Percentiles rank a stretch among this genome's conserved stretches.
Conservation (phyloP, 2,888 invertebrate genomes). For the Eupithecia centaureata region DNA sequence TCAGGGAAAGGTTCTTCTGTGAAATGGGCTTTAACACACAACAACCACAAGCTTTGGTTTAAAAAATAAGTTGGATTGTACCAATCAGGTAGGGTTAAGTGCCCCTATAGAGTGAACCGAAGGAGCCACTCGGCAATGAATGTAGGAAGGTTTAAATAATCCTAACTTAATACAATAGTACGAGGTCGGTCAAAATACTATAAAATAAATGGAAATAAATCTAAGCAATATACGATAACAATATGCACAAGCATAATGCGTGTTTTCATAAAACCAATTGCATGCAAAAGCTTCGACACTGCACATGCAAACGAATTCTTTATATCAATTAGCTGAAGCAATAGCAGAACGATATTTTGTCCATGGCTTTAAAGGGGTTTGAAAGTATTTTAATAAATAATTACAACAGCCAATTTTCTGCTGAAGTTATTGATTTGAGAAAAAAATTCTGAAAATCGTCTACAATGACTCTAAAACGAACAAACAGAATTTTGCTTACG, state of each 20-base stretch:
- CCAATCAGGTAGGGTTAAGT: too few relatives aligned
- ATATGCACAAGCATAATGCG: neutral
- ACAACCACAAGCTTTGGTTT: too few relatives aligned
- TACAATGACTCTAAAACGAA: neutral
- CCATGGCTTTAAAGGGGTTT: neutral
- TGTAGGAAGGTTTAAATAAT: neutral
- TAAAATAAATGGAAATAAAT: too few relatives aligned
- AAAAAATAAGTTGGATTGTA: too few relatives aligned
- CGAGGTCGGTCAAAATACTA: too few relatives aligned
- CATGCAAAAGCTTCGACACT: slow-evolving; percentile 20
- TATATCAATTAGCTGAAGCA: slow-evolving; percentile 25
- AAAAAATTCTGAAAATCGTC: neutral
- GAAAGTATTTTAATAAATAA: slow-evolving; percentile 8
- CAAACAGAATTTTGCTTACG: neutral
- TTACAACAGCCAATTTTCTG: neutral
- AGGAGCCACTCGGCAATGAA: too few relatives aligned
- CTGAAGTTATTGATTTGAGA: neutral
- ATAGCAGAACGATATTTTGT: slow-evolving; percentile 15
- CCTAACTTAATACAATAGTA: too few relatives aligned
- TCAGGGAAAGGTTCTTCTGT: too few relatives aligned
- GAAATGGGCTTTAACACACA: too few relatives aligned
- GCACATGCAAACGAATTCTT: slow-evolving; percentile 31
- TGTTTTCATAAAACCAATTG: slow-evolving; percentile 14
- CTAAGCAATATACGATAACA: neutral
- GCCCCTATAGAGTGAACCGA: too few relatives aligned